Conservation (phyloP, 1,140 invertebrate genomes). For the Neotoxoptera formosana region DNA sequence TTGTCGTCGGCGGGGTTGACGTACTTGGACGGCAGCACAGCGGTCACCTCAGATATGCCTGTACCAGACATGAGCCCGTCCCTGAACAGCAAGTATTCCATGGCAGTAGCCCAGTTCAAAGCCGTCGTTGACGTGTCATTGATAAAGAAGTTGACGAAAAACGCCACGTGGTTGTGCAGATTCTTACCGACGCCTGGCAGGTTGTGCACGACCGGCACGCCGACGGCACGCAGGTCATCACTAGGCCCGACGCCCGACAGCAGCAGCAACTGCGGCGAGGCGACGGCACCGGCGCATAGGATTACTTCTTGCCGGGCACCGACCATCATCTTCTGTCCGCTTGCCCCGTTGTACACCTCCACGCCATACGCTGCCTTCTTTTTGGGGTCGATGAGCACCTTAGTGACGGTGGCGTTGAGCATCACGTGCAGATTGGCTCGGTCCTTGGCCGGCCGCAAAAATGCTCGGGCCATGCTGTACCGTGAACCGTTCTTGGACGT, state of each 20-base stretch:
- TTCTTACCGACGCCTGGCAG: constrained; percentile 87
- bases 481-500: constrained; percentile 88
- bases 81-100: constrained; percentile 84
- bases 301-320: constrained; percentile 74
- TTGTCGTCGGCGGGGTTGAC: constrained; percentile 76
- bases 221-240: constrained; percentile 72
- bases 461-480: constrained; percentile 76
- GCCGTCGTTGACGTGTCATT: constrained; percentile 83
- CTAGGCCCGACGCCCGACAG: constrained; percentile 83
- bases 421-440: constrained; percentile 80
- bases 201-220: constrained; percentile 74
- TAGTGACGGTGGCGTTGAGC: constrained; percentile 77
- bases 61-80: constrained; percentile 86
- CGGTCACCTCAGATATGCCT: constrained; percentile 83
- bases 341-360: constrained; percentile 68
- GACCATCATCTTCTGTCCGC: constrained; percentile 68
- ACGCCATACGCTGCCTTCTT: constrained; percentile 74
- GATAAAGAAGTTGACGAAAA: constrained; percentile 78
- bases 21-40: constrained; percentile 82
- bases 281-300: constrained; percentile 73
- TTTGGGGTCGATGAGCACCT: constrained; percentile 74
- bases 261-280: constrained; percentile 83
- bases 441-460: constrained; percentile 73
- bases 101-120: constrained; percentile 86
- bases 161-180: constrained; percentile 86